These are phyloP conservation scores for Phaonia tiefii DNA, from an alignment of 2,888 invertebrate species.

Conservation along the genomic window DNA sequence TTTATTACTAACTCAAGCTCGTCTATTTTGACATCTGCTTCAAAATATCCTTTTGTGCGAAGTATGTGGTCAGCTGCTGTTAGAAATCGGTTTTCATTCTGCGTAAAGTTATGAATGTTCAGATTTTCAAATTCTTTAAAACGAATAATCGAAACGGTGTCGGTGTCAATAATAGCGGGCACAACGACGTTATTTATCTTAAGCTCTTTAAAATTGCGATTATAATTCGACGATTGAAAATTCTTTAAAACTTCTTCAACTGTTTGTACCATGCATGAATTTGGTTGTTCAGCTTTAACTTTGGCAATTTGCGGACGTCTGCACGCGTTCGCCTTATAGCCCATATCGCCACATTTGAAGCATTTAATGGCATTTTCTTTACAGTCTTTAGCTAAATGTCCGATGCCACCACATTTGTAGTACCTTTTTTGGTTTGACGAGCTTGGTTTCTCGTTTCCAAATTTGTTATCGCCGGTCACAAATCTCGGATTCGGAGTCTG, in stretches of 20 bases:
- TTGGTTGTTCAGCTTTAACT: neutral
- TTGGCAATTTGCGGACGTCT: neutral
- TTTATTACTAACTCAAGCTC: too few species aligned
- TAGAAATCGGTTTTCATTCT: too few species aligned
- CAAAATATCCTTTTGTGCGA: too few species aligned
- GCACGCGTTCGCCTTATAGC: neutral
- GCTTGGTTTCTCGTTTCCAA: neutral
- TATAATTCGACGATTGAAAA: conserved; percentile 2
- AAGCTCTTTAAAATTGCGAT: conserved; percentile 27
- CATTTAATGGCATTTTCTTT: neutral
- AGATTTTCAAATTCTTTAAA: too few species aligned
- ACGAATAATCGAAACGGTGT: neutral
- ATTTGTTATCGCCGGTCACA: neutral
- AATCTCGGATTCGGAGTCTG: neutral
- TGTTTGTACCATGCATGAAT: neutral
- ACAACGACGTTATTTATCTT: conserved; percentile 21
- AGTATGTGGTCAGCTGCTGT: too few species aligned
- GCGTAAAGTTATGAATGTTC: too few species aligned
- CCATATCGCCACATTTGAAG: conserved; percentile 15
- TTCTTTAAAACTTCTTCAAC: conserved; percentile 31
- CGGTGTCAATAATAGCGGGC: conserved; percentile 37
- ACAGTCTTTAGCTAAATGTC: conserved; percentile 3
- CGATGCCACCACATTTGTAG: conserved; percentile 29
- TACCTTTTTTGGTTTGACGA: conserved; percentile 4
- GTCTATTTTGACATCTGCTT: too few species aligned